phyloP scores from a whole-genome alignment of 1,140 invertebrate genomes.

The Pachyrhynchus sulphureomaculatus region DNA sequence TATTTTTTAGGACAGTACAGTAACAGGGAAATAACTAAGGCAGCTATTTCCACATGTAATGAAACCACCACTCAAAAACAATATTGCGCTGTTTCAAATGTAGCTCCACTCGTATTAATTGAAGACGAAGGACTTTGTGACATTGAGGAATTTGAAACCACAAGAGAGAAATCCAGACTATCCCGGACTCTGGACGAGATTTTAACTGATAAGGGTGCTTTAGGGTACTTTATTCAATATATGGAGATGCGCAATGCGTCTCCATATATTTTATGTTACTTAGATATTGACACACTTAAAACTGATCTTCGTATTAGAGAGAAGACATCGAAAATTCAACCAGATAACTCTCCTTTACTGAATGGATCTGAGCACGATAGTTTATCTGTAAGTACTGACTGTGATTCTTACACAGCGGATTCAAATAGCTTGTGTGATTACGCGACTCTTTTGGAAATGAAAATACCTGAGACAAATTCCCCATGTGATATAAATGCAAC shows the following conservation, averaged over 20 bases:
- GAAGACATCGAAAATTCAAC: constrained; percentile 14
- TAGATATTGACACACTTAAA: constrained; percentile 70
- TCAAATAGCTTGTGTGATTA: constrained; percentile 46
- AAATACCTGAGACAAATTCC: constrained; percentile 27
- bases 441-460: constrained; percentile 31
- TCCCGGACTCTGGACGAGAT: constrained; percentile 67
- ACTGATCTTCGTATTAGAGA: constrained; percentile 14
- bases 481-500: constrained; percentile 12
- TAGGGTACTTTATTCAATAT: constrained; percentile 73
- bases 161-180: constrained; percentile 54
- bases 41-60: constrained; percentile 7
- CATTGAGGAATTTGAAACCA: constrained; percentile 36
- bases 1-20: constrained; percentile 1
- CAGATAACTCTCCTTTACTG: constrained; percentile 25
- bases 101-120: constrained; percentile 30
- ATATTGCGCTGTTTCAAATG: background rate
- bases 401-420: constrained; percentile 49
- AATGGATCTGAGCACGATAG: constrained; percentile 47
- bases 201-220: constrained; percentile 66
- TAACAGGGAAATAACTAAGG: background rate
- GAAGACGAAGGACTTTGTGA: constrained; percentile 47
- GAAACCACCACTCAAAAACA: background rate
- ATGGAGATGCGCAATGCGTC: constrained; percentile 63
- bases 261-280: constrained; percentile 67
- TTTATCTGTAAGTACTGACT: constrained; percentile 51